Evolutionary conservation across 2,797 vertebrate genomes (phyloP).

Genomic region (Intellagama lesueurii): DNA sequence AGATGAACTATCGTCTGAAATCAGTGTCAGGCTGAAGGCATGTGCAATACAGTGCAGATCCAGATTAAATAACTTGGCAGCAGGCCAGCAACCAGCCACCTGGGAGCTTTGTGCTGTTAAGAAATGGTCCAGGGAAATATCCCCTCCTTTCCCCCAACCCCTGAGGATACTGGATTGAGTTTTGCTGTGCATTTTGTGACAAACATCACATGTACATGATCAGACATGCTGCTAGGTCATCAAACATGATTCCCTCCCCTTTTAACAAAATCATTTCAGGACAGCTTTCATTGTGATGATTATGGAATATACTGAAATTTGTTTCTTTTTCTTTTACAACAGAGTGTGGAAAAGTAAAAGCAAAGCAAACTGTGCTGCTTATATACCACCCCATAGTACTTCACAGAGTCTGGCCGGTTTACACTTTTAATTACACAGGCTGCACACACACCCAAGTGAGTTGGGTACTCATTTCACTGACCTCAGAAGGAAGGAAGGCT

Average conservation of each 20-base stretch:
- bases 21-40: conserved; percentile 32
- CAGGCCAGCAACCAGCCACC: not conserved
- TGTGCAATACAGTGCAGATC: not conserved
- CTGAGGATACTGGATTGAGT: not conserved
- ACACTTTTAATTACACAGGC: no score
- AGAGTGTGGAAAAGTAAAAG: no score
- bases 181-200: not conserved
- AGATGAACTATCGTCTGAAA: conserved; percentile 42
- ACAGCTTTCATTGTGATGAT: no score
- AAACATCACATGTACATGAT: not conserved
- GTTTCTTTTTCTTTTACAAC: not conserved
- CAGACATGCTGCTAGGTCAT: not conserved
- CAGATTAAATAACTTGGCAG: conserved; percentile 11
- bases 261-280: no score
- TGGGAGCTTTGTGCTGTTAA: conserved; percentile 25
- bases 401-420: no score
- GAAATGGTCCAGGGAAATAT: not conserved
- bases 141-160: not conserved
- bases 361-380: no score
- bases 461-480: no score
- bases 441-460: no score
- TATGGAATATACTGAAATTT: not conserved
- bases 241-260: no score
- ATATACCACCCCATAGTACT: no score
- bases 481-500: no score